Conservation (phyloP, 2,888 invertebrate genomes). For the Sarcophaga carnaria region DNA sequence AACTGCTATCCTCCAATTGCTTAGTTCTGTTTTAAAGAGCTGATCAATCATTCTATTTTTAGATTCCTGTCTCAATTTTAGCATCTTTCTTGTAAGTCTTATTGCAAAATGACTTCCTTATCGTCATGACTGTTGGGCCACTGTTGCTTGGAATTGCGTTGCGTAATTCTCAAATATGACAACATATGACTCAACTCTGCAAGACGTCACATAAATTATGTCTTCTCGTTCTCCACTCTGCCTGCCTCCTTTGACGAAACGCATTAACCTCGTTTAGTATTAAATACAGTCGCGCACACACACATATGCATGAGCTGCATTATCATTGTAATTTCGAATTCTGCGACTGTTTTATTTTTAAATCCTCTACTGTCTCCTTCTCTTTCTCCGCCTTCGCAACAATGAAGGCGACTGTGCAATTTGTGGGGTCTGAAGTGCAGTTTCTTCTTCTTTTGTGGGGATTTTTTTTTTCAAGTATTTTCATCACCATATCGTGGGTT, state of each 20-base stretch:
- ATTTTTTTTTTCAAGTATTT: not conserved
- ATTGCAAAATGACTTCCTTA: not conserved
- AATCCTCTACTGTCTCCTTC: not conserved
- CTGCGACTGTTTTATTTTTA: not conserved
- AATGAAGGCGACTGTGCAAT: not conserved
- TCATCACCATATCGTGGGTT: conserved; percentile 19
- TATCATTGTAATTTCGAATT: not conserved
- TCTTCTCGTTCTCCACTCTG: not conserved
- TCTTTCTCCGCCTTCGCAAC: not conserved
- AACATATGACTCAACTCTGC: not conserved
- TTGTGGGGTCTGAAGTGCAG: not conserved
- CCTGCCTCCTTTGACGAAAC: not conserved
- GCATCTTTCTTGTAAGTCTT: not conserved
- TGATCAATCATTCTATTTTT: too few relatives aligned
- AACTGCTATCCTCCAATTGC: too few relatives aligned
- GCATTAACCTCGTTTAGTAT: not conserved
- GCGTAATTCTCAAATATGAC: not conserved
- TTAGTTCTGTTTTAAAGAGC: too few relatives aligned
- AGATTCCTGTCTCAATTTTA: not conserved
- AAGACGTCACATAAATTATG: not conserved
- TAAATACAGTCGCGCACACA: not conserved
- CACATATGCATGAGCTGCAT: not conserved
- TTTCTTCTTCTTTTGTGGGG: not conserved
- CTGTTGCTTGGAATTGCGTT: not conserved
- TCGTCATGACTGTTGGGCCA: not conserved